These are phyloP conservation scores for Paramuricea clavata DNA, from an alignment of 92 coral and sea anemone species.

Conservation along the genomic window DNA sequence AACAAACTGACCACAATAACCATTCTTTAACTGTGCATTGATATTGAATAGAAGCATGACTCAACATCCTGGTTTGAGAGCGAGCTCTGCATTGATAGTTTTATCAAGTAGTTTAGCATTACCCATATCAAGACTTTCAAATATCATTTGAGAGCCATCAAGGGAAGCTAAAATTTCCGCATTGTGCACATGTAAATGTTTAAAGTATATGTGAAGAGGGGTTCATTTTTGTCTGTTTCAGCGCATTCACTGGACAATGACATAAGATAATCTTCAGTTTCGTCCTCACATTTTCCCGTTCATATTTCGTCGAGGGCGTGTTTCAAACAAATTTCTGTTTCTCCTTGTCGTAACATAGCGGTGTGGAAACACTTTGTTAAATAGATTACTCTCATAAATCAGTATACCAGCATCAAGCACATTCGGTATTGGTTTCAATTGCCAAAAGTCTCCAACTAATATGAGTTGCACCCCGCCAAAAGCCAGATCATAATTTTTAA, in stretches of 20 bases:
- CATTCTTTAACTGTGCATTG: neutral
- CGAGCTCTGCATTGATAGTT: neutral
- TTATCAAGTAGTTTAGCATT: neutral
- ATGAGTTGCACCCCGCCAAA: conserved; percentile 4
- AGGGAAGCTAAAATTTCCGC: conserved; percentile 6
- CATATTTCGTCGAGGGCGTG: neutral
- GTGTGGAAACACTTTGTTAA: conserved; percentile 13
- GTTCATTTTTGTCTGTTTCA: neutral
- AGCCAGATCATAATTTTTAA: neutral
- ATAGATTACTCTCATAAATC: conserved; percentile 1
- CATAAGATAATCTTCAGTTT: neutral
- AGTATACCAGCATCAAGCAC: neutral
- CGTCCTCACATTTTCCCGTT: neutral
- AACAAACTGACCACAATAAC: neutral
- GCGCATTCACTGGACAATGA: neutral
- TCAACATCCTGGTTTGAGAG: neutral
- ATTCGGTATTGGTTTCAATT: conserved; percentile 21
- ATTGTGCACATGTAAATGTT: neutral
- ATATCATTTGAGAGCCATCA: neutral
- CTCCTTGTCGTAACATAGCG: neutral
- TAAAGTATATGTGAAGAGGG: neutral
- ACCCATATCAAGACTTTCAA: neutral
- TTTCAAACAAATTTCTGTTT: neutral
- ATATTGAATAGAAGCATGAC: neutral
- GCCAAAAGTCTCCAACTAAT: too few species aligned